Percentiles rank a stretch among this genome's conserved stretches.
Evolutionary conservation across 35 echinoderm and acorn worm species (phyloP).

Genomic region (Apostichopus californicus): DNA sequence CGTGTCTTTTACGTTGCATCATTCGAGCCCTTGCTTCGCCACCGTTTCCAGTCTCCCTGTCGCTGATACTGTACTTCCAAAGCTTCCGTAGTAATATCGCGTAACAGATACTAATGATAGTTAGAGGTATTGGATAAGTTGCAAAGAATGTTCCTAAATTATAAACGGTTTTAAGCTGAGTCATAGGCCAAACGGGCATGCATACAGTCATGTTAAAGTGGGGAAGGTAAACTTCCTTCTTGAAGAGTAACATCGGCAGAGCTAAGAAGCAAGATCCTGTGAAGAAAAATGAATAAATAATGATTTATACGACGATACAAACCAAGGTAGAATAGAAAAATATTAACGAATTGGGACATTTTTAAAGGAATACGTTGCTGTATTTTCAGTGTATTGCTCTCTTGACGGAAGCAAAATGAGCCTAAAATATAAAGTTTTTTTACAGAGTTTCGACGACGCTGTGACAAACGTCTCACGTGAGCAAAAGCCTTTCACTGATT

Average conservation of each 20-base stretch:
- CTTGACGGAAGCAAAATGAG: too few relatives aligned
- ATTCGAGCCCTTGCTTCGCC: conserved; percentile 38
- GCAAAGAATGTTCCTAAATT: conserved; percentile 66
- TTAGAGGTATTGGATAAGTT: conserved; percentile 79
- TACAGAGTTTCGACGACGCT: too few relatives aligned
- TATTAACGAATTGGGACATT: too few relatives aligned
- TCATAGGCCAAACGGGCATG: background rate
- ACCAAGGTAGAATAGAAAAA: too few relatives aligned
- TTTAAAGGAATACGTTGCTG: too few relatives aligned
- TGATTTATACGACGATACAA: too few relatives aligned
- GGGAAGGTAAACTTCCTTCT: background rate
- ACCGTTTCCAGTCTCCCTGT: background rate
- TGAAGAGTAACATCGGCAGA: conserved; percentile 72
- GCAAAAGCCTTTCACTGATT: too few relatives aligned
- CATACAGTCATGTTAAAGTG: background rate
- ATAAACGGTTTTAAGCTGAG: conserved; percentile 54
- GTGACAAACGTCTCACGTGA: too few relatives aligned
- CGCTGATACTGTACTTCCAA: conserved; percentile 68
- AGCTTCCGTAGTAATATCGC: conserved; percentile 76
- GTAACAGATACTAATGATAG: conserved; percentile 84
- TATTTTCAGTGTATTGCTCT: too few relatives aligned
- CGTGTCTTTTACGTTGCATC: conserved; percentile 78
- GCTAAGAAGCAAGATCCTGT: conserved; percentile 72
- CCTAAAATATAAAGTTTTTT: too few relatives aligned
- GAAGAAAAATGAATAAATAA: background rate